Evolutionary conservation across 2,113 vertebrate genomes (phyloP), one percentile per base, ranked within the genome.

Genomic region (Syngnathus floridae): DNA sequence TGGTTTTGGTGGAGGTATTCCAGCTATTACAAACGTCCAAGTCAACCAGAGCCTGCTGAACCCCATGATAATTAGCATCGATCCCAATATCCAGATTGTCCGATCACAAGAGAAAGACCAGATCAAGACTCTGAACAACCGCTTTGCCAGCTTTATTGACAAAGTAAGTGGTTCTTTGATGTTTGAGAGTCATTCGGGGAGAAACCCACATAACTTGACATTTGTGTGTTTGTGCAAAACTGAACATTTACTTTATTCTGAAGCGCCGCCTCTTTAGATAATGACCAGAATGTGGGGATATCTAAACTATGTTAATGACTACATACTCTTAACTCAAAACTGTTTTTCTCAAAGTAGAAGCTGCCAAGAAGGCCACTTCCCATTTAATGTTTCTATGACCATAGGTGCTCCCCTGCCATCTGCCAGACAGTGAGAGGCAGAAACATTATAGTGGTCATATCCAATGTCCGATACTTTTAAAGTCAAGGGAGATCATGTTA

Each of bases 71-170:
- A 66, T 97, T 66, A 91, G 92, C 43, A 90, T 97, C 57, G 95
- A 98, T 76, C 93, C 93, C 0, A 85, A 65, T 74, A 93, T 98
- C 81, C 92, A 94, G 13, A 67, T 77, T 8, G 91, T 97, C 76
- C 92, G 93, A 3, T 89, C 84, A 43, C 88, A 95, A 1, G 96
- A 99, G 82, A 93, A 93, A 73, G 93, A 98, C 5, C 94, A 98
- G 85, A 98, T 98, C 88, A 98, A 95, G 91, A 86, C 60, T 2
- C 92, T 98, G 56, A 98, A 99, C 89, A 91, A 92, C 84, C 89
- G 89, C 66, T 92, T 92, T 4, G 90, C 87, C 22, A 36, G 52
- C 76, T 91, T 99, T 85, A 98, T 98, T 8, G 93, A 96, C 82
- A 96, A 96, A 93, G 96, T 98, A 69, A 86, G 91, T 79, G 1